phyloP scores from a whole-genome alignment of 2,797 vertebrate genomes.

The Paratrypauchen microcephalus region DNA sequence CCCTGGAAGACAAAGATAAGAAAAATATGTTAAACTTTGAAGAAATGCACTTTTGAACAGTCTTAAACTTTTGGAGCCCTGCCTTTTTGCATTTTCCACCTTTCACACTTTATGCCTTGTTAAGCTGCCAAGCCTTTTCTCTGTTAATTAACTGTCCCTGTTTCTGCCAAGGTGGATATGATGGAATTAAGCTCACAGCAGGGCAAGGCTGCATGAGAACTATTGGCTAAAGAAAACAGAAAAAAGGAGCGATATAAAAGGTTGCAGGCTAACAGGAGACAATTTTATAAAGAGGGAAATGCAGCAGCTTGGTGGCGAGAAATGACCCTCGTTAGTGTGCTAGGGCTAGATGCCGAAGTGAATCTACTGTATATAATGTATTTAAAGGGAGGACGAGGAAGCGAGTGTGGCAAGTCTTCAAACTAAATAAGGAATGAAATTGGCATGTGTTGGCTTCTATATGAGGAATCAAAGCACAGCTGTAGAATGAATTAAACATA shows the following conservation, averaged over 20 bases:
- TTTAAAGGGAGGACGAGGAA: background rate
- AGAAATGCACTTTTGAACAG: conserved; percentile 8
- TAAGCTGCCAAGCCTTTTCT: conserved; percentile 40
- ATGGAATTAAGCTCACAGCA: conserved; percentile 51
- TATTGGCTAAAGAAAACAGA: conserved; percentile 38
- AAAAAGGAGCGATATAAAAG: conserved; percentile 44
- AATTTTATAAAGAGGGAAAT: conserved; percentile 42
- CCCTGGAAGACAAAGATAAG: conserved; percentile 52
- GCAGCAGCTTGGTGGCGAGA: conserved; percentile 33
- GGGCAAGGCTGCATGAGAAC: conserved; percentile 31
- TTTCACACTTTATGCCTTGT: conserved; percentile 38
- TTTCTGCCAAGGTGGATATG: conserved; percentile 29
- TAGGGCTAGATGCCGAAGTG: conserved; percentile 33
- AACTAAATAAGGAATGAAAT: conserved; percentile 26
- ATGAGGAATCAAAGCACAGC: conserved; percentile 3
- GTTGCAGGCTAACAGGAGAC: conserved; percentile 59
- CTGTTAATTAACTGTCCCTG: conserved; percentile 51
- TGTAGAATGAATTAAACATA: conserved; percentile 28
- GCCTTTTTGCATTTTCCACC: conserved; percentile 39
- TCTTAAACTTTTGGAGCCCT: background rate
- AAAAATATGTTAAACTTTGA: background rate
- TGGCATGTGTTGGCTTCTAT: conserved; percentile 17
- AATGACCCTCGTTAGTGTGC: conserved; percentile 46
- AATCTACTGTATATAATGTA: conserved; percentile 17
- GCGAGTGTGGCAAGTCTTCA: conserved; percentile 19